Conservation (phyloP, 1,140 invertebrate genomes). For the Aphis craccivora region DNA sequence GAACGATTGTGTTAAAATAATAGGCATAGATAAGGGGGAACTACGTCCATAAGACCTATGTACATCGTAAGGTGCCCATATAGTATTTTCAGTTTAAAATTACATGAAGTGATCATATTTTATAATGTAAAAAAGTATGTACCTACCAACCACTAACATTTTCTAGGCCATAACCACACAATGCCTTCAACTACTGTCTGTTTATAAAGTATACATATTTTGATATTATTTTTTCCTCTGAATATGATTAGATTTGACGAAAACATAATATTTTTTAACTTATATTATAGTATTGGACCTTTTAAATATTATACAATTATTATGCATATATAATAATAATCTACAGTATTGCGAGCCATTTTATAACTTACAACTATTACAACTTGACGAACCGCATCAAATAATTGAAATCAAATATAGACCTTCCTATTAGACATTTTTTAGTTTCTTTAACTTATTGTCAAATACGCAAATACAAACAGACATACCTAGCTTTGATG, state of each 20-base stretch:
- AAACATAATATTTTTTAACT: neutral
- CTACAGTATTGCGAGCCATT: neutral
- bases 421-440: neutral
- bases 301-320: neutral
- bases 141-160: neutral
- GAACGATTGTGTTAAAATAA: neutral
- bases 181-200: neutral
- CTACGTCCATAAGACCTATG: neutral
- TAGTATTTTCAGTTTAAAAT: neutral
- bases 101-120: neutral
- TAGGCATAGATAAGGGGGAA: too few species aligned
- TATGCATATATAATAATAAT: too few species aligned
- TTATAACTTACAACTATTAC: neutral
- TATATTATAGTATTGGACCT: neutral
- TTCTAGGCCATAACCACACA: neutral
- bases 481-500: constrained; percentile 19
- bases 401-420: neutral
- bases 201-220: neutral
- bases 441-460: constrained; percentile 6
- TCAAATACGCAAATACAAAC: neutral
- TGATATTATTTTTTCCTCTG: neutral
- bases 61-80: neutral
- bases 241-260: neutral
- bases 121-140: neutral
- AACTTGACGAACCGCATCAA: neutral